A percentile compares a stretch with the other conserved stretches of the same genome.
Evolutionary conservation across 2,797 vertebrate species (phyloP).

Genomic region (Sebastes reedi): DNA sequence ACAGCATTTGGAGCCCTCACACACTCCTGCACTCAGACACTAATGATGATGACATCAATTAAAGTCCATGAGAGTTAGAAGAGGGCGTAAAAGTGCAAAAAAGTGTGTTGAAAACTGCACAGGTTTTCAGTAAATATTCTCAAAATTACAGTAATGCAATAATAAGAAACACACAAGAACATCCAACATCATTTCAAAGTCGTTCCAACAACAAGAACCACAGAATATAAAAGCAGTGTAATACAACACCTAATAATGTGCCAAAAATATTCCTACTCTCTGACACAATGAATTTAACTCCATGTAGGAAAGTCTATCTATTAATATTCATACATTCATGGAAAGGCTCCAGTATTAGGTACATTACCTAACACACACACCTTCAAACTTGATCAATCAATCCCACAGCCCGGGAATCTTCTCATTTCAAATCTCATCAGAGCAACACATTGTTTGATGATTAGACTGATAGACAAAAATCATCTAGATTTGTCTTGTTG

Average conservation of each 20-base stretch:
- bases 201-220: background rate
- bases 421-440: slow-evolving; percentile 1
- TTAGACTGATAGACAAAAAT: background rate
- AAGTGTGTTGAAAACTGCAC: too few species aligned
- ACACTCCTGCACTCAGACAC: background rate
- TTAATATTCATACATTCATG: slow-evolving; percentile 36
- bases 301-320: background rate
- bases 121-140: background rate
- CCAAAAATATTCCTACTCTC: slow-evolving; percentile 26
- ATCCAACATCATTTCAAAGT: background rate
- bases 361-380: slow-evolving; percentile 15
- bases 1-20: background rate
- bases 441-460: slow-evolving; percentile 2
- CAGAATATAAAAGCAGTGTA: slow-evolving; percentile 5
- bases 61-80: background rate
- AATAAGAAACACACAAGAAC: background rate
- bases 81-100: too few species aligned
- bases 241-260: slow-evolving; percentile 40
- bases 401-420: background rate
- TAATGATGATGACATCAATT: background rate
- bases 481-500: background rate
- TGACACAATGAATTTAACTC: slow-evolving; percentile 41
- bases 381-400: background rate
- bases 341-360: slow-evolving; percentile 30
- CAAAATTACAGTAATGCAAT: background rate